phyloP scores from a whole-genome alignment of 1,140 invertebrate genomes.

The Nephila pilipes region DNA sequence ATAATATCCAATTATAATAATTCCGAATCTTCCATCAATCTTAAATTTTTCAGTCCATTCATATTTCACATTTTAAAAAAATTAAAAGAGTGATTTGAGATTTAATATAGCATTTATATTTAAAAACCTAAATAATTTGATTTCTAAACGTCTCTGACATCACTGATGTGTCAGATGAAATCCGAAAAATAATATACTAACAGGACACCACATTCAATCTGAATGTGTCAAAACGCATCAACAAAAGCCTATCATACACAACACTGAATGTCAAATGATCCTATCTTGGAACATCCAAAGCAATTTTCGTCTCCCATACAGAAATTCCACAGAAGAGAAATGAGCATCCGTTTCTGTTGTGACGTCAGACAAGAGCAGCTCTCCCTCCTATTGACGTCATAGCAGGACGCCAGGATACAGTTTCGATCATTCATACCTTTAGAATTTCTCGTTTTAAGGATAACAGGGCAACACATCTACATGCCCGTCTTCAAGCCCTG shows the following conservation, averaged over 20 bases:
- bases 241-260: background rate
- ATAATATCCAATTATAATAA: too few relatives aligned
- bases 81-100: too few relatives aligned
- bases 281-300: background rate
- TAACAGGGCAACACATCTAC: background rate
- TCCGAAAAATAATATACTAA: background rate
- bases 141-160: too few relatives aligned
- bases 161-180: background rate
- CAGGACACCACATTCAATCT: background rate
- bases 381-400: background rate
- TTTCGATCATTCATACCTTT: background rate
- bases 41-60: too few relatives aligned
- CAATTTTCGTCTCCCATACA: background rate
- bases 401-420: background rate
- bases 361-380: background rate
- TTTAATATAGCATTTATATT: too few relatives aligned
- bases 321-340: background rate
- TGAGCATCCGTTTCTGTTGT: conserved; percentile 14
- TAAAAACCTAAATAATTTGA: too few relatives aligned
- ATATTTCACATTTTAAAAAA: too few relatives aligned
- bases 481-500: background rate
- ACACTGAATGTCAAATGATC: conserved; percentile 6
- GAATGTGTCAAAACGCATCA: background rate
- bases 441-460: background rate
- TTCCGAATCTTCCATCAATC: too few relatives aligned